Evolutionary conservation across 64 coral and sea anemone genomes (phyloP).

Genomic region (Actinia equina): DNA sequence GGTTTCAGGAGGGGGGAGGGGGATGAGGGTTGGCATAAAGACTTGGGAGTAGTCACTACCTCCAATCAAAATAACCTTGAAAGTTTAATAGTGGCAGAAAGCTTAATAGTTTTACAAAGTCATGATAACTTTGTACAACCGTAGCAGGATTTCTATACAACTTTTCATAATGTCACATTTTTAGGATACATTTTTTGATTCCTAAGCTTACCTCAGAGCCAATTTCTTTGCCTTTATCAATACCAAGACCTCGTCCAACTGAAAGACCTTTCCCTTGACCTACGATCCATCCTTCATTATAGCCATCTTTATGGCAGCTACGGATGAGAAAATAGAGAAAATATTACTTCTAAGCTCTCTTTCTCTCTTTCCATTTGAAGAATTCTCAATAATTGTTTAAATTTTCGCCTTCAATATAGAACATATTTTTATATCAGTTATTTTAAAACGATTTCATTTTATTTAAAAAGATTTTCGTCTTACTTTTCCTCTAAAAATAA

Average conservation of each 20-base stretch:
- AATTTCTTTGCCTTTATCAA: conserved; percentile 41
- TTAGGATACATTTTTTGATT: neutral
- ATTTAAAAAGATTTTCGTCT: neutral
- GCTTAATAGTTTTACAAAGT: no score
- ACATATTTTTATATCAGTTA: neutral
- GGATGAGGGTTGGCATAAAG: no score
- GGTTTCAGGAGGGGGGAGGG: no score
- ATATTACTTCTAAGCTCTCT: neutral
- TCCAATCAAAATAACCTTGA: no score
- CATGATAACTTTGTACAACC: no score
- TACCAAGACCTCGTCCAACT: conserved; percentile 29
- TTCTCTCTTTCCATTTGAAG: neutral
- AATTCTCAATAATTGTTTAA: neutral
- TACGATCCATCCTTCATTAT: conserved; percentile 16
- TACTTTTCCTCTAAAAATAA: conserved; percentile 14
- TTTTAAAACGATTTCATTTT: neutral
- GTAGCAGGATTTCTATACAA: no score
- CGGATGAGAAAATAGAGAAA: neutral
- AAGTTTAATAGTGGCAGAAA: no score
- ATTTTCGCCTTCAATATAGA: neutral
- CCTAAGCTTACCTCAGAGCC: conserved; percentile 25
- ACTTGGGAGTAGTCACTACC: no score
- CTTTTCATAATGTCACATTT: neutral
- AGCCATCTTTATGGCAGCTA: conserved; percentile 32
- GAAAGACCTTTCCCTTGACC: conserved; percentile 19